Conservation (phyloP, 2,797 vertebrate genomes). For the Gymnothorax reevesii region DNA sequence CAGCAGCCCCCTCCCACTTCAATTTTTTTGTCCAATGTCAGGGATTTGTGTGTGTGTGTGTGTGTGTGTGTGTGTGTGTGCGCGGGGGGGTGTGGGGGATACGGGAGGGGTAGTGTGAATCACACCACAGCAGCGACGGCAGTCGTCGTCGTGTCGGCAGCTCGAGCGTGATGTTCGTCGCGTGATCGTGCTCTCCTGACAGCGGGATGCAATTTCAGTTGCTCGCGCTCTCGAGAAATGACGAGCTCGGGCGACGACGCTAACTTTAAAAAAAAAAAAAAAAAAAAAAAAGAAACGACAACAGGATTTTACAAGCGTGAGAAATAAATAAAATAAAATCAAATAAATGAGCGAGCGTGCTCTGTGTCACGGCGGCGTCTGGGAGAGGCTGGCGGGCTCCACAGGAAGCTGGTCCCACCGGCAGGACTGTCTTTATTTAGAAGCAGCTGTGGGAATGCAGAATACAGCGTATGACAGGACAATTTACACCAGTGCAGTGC, state of each 20-base stretch:
- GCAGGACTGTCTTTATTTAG: neutral
- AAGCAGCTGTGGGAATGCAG: neutral
- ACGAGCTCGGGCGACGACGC: neutral
- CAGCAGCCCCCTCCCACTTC: neutral
- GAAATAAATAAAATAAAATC: neutral
- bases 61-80: too few relatives aligned
- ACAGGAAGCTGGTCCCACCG: neutral
- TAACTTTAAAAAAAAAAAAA: neutral
- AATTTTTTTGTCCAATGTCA: too few relatives aligned
- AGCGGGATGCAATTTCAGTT: neutral
- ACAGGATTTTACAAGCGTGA: neutral
- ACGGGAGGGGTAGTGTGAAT: neutral
- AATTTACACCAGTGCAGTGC: slow-evolving; percentile 30
- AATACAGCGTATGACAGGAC: slow-evolving; percentile 22
- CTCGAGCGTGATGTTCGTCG: neutral
- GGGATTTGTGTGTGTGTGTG: too few relatives aligned
- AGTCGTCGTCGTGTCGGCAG: neutral
- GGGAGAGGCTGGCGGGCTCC: neutral
- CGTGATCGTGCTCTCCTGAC: neutral
- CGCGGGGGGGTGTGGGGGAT: neutral
- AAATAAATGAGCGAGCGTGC: neutral
- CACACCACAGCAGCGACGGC: neutral
- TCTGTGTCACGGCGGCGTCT: neutral
- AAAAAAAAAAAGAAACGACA: too few relatives aligned
- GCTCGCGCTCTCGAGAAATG: neutral